Evolutionary conservation across 2,888 invertebrate species (phyloP).

Genomic region (Nymphalis urticae): DNA sequence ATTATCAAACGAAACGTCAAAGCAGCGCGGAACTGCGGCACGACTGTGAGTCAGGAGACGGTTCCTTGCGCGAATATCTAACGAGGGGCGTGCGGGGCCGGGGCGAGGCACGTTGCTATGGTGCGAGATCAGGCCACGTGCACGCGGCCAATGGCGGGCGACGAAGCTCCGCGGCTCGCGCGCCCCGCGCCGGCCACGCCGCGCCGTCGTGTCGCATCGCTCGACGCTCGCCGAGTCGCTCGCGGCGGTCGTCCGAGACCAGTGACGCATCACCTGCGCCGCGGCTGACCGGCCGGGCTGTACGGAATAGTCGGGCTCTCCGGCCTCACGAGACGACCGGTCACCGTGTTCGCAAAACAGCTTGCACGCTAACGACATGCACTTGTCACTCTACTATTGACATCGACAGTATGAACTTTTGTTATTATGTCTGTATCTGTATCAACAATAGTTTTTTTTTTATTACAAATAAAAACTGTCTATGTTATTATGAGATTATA

Average conservation of each 20-base stretch:
- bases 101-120: slow-evolving; percentile 78
- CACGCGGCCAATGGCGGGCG: slow-evolving; percentile 83
- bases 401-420: neutral
- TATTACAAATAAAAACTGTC: too few species aligned
- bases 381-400: neutral
- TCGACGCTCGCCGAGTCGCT: slow-evolving; percentile 37
- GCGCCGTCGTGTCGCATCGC: slow-evolving; percentile 43
- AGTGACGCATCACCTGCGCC: neutral
- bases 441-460: too few species aligned
- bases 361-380: slow-evolving; percentile 5
- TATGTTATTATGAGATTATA: too few species aligned
- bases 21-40: slow-evolving; percentile 31
- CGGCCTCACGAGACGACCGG: slow-evolving; percentile 14
- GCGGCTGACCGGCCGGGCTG: slow-evolving; percentile 1
- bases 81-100: slow-evolving; percentile 48
- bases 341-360: slow-evolving; percentile 2
- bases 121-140: slow-evolving; percentile 90
- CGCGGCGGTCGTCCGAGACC: slow-evolving; percentile 5
- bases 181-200: slow-evolving; percentile 41
- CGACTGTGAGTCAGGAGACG: slow-evolving; percentile 37
- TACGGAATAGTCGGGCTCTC: slow-evolving; percentile 16
- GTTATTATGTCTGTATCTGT: neutral
- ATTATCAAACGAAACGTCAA: slow-evolving; percentile 16
- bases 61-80: slow-evolving; percentile 49
- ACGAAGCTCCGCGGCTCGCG: slow-evolving; percentile 35